Percentiles rank a stretch among this genome's conserved stretches.
phyloP scores from a whole-genome alignment of 2,113 vertebrate genomes.

The Chaenocephalus aceratus region DNA sequence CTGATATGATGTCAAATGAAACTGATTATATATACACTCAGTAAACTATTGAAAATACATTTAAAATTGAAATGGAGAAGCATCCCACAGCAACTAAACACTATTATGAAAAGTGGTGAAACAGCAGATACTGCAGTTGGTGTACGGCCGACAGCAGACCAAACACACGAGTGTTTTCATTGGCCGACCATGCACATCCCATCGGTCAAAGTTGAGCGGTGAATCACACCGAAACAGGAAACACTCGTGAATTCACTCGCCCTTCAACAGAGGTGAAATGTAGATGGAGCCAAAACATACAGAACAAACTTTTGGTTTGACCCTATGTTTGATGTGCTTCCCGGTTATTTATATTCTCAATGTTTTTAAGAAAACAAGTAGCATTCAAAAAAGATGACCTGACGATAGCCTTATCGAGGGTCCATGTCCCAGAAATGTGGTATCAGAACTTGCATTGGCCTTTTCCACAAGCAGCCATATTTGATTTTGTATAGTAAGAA shows the following conservation, averaged over 20 bases:
- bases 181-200: background rate
- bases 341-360: background rate
- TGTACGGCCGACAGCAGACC: background rate
- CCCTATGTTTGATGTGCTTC: background rate
- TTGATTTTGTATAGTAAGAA: background rate
- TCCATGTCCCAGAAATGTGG: background rate
- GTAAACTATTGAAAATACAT: too few relatives aligned
- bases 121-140: background rate
- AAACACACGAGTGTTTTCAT: background rate
- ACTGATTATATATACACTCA: too few relatives aligned
- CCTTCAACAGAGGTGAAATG: background rate
- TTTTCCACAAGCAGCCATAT: background rate
- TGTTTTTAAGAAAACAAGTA: background rate
- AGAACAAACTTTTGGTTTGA: background rate
- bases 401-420: background rate
- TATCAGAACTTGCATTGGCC: background rate
- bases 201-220: background rate
- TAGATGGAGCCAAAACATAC: background rate
- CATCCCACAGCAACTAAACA: too few relatives aligned
- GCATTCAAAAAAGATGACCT: background rate
- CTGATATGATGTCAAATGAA: too few relatives aligned
- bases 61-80: too few relatives aligned
- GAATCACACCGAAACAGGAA: constrained; percentile 13
- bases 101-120: background rate
- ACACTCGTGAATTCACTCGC: background rate